These are phyloP conservation scores for Tridacna crocea DNA, from an alignment of 2,888 invertebrate species.

Conservation along the genomic window DNA sequence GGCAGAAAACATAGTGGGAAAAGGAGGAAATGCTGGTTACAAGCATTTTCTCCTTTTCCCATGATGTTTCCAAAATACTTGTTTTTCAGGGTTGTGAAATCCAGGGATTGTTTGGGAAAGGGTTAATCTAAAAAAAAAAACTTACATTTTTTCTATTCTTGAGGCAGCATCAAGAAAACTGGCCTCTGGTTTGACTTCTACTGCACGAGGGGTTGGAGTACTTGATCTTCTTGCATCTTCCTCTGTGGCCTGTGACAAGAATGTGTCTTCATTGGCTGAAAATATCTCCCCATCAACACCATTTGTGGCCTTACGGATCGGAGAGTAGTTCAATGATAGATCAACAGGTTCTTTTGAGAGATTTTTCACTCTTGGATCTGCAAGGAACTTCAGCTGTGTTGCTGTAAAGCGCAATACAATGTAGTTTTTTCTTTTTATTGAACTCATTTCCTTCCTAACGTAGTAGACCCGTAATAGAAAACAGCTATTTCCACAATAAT, in stretches of 20 bases:
- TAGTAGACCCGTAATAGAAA: too few species aligned
- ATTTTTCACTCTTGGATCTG: constrained; percentile 26
- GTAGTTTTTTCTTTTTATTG: too few species aligned
- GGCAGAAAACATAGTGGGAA: too few species aligned
- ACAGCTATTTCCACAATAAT: too few species aligned
- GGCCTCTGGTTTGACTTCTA: neutral
- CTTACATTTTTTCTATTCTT: constrained; percentile 56
- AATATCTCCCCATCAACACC: constrained; percentile 44
- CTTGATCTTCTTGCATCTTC: constrained; percentile 60
- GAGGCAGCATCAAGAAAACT: constrained; percentile 35
- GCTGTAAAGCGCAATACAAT: neutral
- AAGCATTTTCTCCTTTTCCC: too few species aligned
- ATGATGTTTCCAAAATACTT: too few species aligned
- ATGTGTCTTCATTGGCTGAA: constrained; percentile 65
- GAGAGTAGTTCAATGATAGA: constrained; percentile 53
- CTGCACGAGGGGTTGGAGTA: constrained; percentile 38
- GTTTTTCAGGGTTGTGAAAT: too few species aligned
- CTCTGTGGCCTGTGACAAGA: constrained; percentile 57
- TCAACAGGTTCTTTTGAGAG: constrained; percentile 17
- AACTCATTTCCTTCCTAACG: too few species aligned
- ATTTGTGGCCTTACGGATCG: constrained; percentile 42
- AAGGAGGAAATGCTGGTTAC: too few species aligned
- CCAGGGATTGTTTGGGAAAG: too few species aligned
- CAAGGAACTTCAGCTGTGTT: neutral
- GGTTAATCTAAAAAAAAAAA: neutral